phyloP scores from a whole-genome alignment of 2,113 vertebrate genomes.

The Lichenostomus cassidix region DNA sequence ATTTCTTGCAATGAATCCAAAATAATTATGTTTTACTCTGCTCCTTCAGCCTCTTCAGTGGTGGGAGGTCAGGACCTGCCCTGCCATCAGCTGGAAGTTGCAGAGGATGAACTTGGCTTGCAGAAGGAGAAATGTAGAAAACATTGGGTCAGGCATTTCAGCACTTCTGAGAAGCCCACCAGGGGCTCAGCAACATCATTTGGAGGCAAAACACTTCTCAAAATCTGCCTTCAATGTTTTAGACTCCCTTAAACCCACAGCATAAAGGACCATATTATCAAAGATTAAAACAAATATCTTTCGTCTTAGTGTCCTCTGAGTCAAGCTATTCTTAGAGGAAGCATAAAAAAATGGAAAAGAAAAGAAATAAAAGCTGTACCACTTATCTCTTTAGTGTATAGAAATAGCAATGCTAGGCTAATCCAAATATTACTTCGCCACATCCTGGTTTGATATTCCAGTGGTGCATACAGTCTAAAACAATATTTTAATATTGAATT shows the following conservation, averaged over 20 bases:
- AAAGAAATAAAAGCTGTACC: background rate
- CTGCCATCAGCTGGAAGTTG: background rate
- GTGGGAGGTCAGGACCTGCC: background rate
- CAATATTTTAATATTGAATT: conserved; percentile 23
- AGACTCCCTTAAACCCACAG: background rate
- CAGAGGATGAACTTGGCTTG: background rate
- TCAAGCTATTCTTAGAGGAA: conserved; percentile 20
- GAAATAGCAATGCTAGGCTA: conserved; percentile 10
- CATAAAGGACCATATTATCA: background rate
- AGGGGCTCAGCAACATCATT: background rate
- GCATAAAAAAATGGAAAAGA: conserved; percentile 10
- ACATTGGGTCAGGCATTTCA: background rate
- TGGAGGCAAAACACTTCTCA: background rate
- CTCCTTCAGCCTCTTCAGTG: background rate
- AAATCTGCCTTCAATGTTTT: background rate
- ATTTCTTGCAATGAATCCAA: background rate
- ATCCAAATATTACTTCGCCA: conserved; percentile 22
- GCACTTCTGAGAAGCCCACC: background rate
- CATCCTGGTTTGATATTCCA: conserved; percentile 23
- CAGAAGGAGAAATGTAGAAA: background rate
- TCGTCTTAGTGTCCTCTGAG: background rate
- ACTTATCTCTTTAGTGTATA: conserved; percentile 9
- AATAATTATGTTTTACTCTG: background rate
- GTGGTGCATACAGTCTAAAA: background rate
- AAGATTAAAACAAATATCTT: conserved; percentile 44